Evolutionary conservation across 2,113 vertebrate genomes (phyloP), one percentile per base, ranked within the genome.

Genomic region (Sorex fumeus): DNA sequence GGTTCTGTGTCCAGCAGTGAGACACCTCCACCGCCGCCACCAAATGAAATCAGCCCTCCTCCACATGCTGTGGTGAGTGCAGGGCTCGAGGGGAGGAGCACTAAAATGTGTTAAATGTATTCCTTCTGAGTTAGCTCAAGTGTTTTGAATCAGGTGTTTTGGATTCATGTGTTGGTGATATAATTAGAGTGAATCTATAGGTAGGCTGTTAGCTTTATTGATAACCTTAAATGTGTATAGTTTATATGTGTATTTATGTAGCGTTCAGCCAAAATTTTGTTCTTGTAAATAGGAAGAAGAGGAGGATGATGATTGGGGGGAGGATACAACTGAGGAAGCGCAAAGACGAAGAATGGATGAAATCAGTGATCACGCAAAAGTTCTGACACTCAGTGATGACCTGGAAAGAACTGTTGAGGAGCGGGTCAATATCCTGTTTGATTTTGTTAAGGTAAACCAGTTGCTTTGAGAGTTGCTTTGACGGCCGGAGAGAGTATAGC

Each of bases 291-390:
- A 99, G 99, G 98, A 99, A 81, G 98, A 99, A 74, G 99, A 99
- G 0, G 99, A 99, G 0, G 99, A 99, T 43, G 99, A 99, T 40
- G 99, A 99, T 90, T 99, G 99, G 99, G 99, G 99, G 3, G 99
- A 99, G 96, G 99, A 99, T 96, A 99, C 99, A 4, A 99, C 99
- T 2, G 99, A 99, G 97, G 99, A 99, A 97, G 99, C 99, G 16
- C 99, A 99, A 95, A 97, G 99, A 77, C 98, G 99, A 18, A 97
- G 99, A 90, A 99, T 99, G 99, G 99, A 99, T 96, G 99, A 99
- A 97, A 99, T 99, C 96, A 99, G 99, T 77, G 98, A 99, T 91
- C 99, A 99, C 36, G 99, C 99, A 13, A 99, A 99, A 98, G 99
- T 99, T 96, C 98, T 99, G 75, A 99, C 99, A 0, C 98, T 99